Evolutionary conservation across 2,797 vertebrate genomes (phyloP).

Genomic region (Rhincodon typus): DNA sequence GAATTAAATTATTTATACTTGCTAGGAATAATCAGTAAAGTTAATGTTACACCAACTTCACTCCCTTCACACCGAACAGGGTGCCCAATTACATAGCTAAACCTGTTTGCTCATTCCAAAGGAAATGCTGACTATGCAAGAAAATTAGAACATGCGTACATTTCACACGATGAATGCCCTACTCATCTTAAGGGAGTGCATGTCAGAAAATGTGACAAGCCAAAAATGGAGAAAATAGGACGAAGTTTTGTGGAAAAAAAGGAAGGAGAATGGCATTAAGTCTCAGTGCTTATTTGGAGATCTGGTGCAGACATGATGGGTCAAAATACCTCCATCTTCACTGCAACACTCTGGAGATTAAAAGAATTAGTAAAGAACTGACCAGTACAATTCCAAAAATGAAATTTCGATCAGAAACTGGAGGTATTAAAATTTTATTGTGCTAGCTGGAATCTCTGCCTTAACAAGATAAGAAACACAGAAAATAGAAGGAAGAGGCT

Average conservation of each 20-base stretch:
- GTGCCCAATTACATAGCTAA: not conserved
- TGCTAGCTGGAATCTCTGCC: not conserved
- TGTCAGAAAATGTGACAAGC: not conserved
- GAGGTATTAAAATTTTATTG: not conserved
- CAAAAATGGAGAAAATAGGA: not conserved
- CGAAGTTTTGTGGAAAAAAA: not conserved
- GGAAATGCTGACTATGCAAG: not conserved
- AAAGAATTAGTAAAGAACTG: not conserved
- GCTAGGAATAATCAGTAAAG: not conserved
- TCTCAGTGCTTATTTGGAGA: no score
- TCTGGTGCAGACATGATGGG: no score
- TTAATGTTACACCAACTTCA: not conserved
- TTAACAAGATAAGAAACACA: not conserved
- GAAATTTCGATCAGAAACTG: not conserved
- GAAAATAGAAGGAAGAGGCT: no score
- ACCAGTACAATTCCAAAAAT: not conserved
- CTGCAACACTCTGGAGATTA: no score
- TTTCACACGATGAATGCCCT: not conserved
- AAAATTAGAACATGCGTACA: not conserved
- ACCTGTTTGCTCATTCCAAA: not conserved
- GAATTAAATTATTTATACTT: not conserved
- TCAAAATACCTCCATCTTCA: no score
- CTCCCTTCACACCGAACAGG: not conserved
- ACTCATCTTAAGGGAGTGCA: not conserved
- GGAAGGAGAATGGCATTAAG: no score